Conservation (phyloP, 2,797 vertebrate species). For the Heliangelus exortis region DNA sequence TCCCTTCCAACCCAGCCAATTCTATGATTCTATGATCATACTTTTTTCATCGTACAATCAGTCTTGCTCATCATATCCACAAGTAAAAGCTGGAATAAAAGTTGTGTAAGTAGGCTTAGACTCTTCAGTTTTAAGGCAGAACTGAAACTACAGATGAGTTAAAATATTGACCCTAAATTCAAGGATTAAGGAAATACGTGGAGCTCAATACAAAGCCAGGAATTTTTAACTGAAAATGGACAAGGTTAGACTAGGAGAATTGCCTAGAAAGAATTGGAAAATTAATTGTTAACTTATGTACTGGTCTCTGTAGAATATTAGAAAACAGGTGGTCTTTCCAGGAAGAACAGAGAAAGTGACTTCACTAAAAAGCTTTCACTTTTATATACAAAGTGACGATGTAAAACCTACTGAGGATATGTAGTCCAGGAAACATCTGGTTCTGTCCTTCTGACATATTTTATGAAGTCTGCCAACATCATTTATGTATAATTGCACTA, state of each 20-base stretch:
- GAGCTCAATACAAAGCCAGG: not conserved
- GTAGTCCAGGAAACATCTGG: slow-evolving; percentile 22
- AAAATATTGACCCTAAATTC: not conserved
- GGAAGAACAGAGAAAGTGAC: not conserved
- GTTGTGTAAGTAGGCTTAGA: not conserved
- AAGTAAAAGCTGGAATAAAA: not conserved
- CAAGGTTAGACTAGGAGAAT: not conserved
- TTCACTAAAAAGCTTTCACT: not conserved
- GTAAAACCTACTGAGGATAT: slow-evolving; percentile 1
- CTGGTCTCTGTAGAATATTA: not conserved
- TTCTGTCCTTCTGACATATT: slow-evolving; percentile 29
- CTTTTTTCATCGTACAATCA: no score
- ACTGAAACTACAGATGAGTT: not conserved
- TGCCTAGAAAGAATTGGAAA: not conserved
- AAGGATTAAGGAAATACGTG: not conserved
- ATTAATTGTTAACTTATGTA: not conserved
- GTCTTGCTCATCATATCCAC: not conserved
- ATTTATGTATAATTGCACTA: slow-evolving; percentile 24
- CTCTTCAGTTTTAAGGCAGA: not conserved
- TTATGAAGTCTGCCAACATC: slow-evolving; percentile 10
- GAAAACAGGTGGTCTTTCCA: not conserved
- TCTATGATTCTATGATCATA: no score
- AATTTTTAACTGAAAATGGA: not conserved
- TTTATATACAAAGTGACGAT: not conserved
- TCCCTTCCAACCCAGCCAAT: no score